These are phyloP conservation scores for Agrochola lychnidis DNA, from an alignment of 2,888 invertebrate genomes.

Conservation along the genomic window DNA sequence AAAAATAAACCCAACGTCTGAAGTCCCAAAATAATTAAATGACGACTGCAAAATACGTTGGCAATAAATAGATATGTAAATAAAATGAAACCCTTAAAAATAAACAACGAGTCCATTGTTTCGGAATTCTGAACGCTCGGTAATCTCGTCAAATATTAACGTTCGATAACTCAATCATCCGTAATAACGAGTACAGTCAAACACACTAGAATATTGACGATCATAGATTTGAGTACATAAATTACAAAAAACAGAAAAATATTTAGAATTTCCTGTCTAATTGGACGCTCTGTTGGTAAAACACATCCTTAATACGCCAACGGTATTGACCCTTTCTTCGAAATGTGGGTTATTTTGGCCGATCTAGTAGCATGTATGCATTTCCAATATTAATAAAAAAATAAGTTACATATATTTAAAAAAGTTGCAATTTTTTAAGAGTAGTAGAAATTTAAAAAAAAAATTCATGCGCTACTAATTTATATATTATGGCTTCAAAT, in stretches of 20 bases:
- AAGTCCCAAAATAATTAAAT: neutral
- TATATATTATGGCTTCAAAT: neutral
- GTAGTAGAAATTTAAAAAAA: neutral
- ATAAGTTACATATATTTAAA: fast-evolving
- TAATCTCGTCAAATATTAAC: conserved; percentile 15
- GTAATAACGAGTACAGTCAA: neutral
- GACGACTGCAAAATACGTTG: neutral
- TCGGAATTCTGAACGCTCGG: neutral
- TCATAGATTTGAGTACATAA: too few species aligned
- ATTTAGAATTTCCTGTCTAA: neutral
- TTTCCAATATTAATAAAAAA: conserved; percentile 8
- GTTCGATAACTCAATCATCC: conserved; percentile 7
- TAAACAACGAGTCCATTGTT: neutral
- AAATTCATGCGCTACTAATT: neutral
- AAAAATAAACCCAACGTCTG: neutral
- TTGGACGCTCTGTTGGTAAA: neutral
- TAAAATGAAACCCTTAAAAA: neutral
- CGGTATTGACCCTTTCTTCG: conserved; percentile 29
- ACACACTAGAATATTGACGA: too few species aligned
- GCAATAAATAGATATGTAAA: neutral
- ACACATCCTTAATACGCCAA: conserved; percentile 34
- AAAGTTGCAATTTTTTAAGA: neutral
- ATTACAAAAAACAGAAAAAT: neutral
- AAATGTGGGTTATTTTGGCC: neutral
- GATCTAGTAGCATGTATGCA: neutral